Percentiles rank a stretch among this genome's conserved stretches.
phyloP scores from a whole-genome alignment of 2,113 vertebrate species.

The Etheostoma cragini region DNA sequence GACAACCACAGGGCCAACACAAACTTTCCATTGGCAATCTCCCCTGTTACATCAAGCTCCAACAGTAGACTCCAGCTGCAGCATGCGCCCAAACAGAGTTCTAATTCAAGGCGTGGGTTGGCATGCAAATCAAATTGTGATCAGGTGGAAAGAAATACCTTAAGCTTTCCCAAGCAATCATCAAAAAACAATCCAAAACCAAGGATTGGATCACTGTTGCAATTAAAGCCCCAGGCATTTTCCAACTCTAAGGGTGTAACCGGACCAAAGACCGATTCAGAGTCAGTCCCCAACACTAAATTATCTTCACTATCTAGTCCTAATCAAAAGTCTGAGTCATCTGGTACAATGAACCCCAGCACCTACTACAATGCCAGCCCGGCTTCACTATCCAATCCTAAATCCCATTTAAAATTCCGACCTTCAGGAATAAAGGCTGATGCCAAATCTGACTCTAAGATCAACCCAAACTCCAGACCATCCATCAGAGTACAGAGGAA shows the following conservation, averaged over 20 bases:
- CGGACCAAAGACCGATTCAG: not conserved
- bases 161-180: constrained; percentile 10
- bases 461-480: constrained; percentile 69
- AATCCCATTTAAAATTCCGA: constrained; percentile 5
- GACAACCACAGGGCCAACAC: not conserved
- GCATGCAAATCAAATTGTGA: not conserved
- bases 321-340: constrained; percentile 1
- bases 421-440: constrained; percentile 19
- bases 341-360: not conserved
- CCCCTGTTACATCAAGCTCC: constrained; percentile 14
- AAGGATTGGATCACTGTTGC: not conserved
- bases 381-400: constrained; percentile 6
- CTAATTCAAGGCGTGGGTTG: constrained; percentile 8
- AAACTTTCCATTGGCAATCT: not conserved
- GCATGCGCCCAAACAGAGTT: constrained; percentile 2
- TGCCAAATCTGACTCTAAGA: constrained; percentile 24
- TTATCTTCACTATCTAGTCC: not conserved
- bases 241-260: not conserved
- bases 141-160: not conserved
- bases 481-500: constrained; percentile 86
- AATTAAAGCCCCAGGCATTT: not conserved
- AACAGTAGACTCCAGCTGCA: constrained; percentile 2
- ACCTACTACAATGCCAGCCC: not conserved
- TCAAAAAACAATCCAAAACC: constrained; percentile 7
- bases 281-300: not conserved